Evolutionary conservation across 2,113 vertebrate genomes (phyloP).

Genomic region (Podarcis cretensis): DNA sequence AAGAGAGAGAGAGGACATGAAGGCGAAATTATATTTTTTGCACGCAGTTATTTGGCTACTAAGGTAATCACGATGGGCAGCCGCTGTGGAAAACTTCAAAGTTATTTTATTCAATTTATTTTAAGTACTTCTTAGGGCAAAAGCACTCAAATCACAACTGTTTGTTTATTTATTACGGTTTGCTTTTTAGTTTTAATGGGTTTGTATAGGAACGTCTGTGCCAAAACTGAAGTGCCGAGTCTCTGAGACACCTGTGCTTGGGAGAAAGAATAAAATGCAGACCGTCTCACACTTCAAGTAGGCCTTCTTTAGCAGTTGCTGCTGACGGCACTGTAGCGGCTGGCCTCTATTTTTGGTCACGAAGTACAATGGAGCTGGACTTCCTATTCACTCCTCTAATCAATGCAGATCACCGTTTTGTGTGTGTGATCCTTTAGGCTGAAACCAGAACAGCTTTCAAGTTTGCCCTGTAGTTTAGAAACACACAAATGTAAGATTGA

Average conservation of each 20-base stretch:
- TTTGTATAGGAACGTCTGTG: neutral
- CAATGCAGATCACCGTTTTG: neutral
- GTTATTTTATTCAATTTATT: neutral
- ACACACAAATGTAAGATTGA: neutral
- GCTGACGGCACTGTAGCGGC: neutral
- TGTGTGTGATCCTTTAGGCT: neutral
- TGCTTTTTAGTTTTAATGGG: neutral
- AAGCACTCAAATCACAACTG: neutral
- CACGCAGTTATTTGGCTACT: neutral
- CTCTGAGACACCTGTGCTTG: neutral
- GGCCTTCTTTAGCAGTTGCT: neutral
- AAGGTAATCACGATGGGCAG: neutral
- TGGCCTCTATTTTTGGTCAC: neutral
- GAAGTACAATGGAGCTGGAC: neutral
- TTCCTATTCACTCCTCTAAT: neutral
- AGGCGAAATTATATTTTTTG: neutral
- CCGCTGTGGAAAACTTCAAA: neutral
- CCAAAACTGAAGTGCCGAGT: neutral
- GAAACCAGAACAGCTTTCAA: neutral
- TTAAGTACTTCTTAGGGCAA: neutral
- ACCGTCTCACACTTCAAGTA: neutral
- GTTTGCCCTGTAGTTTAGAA: neutral
- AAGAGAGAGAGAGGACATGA: neutral
- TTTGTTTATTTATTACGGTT: too few relatives aligned
- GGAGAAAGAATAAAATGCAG: neutral